Conservation (phyloP, 2,797 vertebrate genomes). For the Hippocampus kuda region DNA sequence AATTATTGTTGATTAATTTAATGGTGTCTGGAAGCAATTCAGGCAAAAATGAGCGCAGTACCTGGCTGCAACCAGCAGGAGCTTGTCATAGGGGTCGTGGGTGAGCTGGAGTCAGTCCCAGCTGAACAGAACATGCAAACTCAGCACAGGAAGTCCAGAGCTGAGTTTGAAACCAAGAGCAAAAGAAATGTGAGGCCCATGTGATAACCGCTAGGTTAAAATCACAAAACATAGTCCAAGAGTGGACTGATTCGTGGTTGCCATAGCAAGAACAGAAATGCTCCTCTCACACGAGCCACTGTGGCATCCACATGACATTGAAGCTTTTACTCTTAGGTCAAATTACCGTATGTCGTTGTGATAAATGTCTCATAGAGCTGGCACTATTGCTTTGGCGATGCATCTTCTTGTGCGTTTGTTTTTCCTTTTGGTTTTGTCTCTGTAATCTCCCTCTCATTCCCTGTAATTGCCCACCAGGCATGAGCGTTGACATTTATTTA, state of each 20-base stretch:
- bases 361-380: conserved; percentile 1
- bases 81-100: no score
- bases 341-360: background rate
- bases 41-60: no score
- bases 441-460: conserved; percentile 42
- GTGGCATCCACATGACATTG: background rate
- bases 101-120: no score
- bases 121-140: background rate
- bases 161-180: background rate
- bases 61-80: no score
- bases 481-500: conserved; percentile 40
- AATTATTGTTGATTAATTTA: no score
- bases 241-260: conserved; percentile 11
- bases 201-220: background rate
- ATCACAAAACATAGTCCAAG: background rate
- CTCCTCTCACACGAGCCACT: background rate
- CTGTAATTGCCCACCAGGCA: conserved; percentile 44
- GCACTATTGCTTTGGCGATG: background rate
- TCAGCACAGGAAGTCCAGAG: background rate
- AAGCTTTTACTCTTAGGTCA: background rate
- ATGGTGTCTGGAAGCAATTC: no score
- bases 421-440: conserved; percentile 29
- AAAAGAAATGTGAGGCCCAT: background rate
- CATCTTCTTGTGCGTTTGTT: background rate
- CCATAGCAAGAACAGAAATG: background rate